Conservation (phyloP, 2,888 invertebrate genomes). For the Dynastes hyllus region DNA sequence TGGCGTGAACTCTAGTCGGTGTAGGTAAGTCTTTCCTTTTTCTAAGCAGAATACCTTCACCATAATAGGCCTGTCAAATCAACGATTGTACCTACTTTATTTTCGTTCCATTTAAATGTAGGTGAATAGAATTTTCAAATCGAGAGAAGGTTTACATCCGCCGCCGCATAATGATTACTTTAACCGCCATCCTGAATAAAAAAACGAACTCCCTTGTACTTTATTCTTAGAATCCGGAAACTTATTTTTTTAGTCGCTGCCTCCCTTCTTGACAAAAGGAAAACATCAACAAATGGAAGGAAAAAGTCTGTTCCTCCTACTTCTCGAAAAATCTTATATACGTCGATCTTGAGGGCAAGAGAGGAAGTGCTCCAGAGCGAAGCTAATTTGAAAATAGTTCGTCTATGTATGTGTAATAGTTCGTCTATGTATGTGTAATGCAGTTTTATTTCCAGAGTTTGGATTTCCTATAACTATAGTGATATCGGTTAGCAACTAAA, state of each 20-base stretch:
- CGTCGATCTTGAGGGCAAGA: background rate
- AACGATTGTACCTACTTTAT: conserved; percentile 40
- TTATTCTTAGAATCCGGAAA: conserved; percentile 40
- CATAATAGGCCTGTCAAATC: conserved; percentile 43
- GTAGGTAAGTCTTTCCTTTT: conserved; percentile 4
- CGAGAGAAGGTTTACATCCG: conserved; percentile 34
- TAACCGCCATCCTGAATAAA: conserved; percentile 45
- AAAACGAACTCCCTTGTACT: conserved; percentile 39
- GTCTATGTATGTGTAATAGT: background rate
- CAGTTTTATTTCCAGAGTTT: background rate
- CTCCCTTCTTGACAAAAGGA: conserved; percentile 29
- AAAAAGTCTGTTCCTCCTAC: conserved; percentile 25
- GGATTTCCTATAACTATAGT: too few species aligned
- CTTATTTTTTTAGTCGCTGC: conserved; percentile 36
- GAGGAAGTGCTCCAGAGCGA: conserved; percentile 8
- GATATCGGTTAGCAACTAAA: background rate
- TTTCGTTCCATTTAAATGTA: conserved; percentile 47
- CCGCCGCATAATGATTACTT: conserved; percentile 44
- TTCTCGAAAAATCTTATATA: conserved; percentile 32
- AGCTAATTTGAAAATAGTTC: conserved; percentile 19
- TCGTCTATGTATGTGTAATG: background rate
- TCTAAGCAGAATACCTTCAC: conserved; percentile 2
- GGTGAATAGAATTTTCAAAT: conserved; percentile 46
- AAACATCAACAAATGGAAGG: conserved; percentile 42
- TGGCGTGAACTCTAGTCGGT: background rate